phyloP scores from a whole-genome alignment of 2,888 invertebrate genomes.

The Calameuta pallipes region DNA sequence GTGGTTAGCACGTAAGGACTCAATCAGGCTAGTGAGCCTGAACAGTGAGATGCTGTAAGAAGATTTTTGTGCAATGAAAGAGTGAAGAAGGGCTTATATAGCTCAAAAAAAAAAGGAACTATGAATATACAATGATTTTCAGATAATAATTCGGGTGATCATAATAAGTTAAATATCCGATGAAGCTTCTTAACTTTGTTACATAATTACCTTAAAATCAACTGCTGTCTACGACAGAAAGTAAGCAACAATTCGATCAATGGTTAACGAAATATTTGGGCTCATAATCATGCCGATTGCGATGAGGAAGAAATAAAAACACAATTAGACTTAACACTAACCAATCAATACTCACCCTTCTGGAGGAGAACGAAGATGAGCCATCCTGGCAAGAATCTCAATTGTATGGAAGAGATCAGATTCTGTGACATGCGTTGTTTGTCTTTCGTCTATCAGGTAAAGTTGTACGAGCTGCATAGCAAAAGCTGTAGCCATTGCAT shows the following conservation, averaged over 20 bases:
- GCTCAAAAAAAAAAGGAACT: neutral
- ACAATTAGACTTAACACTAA: neutral
- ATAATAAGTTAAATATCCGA: neutral
- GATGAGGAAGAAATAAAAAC: conserved; percentile 6
- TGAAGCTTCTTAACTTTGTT: conserved; percentile 9
- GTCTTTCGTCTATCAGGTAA: conserved; percentile 86
- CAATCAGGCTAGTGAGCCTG: conserved; percentile 80
- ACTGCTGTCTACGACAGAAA: conserved; percentile 20
- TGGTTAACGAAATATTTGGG: neutral
- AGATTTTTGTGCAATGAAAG: conserved; percentile 1
- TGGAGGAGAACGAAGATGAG: conserved; percentile 80
- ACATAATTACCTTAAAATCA: conserved; percentile 18
- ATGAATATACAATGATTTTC: neutral
- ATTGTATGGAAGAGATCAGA: conserved; percentile 89
- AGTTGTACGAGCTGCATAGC: conserved; percentile 92
- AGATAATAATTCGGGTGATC: neutral
- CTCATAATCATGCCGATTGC: neutral
- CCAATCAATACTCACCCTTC: conserved; percentile 74
- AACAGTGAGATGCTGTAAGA: conserved; percentile 54
- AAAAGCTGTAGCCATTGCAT: conserved; percentile 84
- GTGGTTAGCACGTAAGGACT: conserved; percentile 80
- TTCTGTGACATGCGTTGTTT: conserved; percentile 81
- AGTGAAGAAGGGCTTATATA: neutral
- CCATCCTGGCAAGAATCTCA: conserved; percentile 83
- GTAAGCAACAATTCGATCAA: neutral